Evolutionary conservation across 2,888 invertebrate genomes (phyloP).

Genomic region (Sphaerophoria rueppellii): DNA sequence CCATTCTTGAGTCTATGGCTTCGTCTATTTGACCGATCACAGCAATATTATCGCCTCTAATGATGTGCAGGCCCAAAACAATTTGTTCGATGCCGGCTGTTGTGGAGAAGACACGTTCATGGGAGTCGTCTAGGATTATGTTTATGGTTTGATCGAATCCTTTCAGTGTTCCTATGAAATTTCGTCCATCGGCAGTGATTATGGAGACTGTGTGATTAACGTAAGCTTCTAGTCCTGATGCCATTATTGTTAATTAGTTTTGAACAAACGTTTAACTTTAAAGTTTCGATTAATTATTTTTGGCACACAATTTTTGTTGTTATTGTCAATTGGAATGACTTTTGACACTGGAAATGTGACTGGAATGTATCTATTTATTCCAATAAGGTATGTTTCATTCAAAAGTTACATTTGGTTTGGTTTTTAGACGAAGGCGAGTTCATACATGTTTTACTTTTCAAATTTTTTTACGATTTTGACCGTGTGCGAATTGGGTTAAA

Average conservation of each 20-base stretch:
- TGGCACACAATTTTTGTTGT: background rate
- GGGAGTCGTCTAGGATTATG: slow-evolving; percentile 98
- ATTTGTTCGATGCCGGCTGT: slow-evolving; percentile 97
- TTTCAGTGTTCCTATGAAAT: slow-evolving; percentile 97
- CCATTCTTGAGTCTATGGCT: slow-evolving; percentile 90
- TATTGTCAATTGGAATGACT: slow-evolving; percentile 20
- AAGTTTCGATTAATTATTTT: slow-evolving; percentile 1
- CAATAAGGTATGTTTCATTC: background rate
- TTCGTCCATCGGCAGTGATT: slow-evolving; percentile 97
- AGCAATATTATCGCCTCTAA: slow-evolving; percentile 98
- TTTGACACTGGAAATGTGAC: background rate
- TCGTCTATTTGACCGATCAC: slow-evolving; percentile 93
- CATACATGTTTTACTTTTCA: no score
- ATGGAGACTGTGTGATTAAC: slow-evolving; percentile 96
- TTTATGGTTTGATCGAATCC: slow-evolving; percentile 99
- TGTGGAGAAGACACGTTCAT: slow-evolving; percentile 98
- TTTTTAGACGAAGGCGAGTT: no score
- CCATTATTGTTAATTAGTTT: slow-evolving; percentile 83
- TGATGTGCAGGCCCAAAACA: slow-evolving; percentile 97
- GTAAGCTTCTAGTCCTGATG: slow-evolving; percentile 92
- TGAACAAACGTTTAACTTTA: slow-evolving; percentile 7
- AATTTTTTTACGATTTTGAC: no score
- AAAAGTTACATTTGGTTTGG: no score
- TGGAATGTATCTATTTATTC: background rate
- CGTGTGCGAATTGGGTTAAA: no score